phyloP scores from a whole-genome alignment of 2,113 vertebrate species.

The Synchiropus splendidus region DNA sequence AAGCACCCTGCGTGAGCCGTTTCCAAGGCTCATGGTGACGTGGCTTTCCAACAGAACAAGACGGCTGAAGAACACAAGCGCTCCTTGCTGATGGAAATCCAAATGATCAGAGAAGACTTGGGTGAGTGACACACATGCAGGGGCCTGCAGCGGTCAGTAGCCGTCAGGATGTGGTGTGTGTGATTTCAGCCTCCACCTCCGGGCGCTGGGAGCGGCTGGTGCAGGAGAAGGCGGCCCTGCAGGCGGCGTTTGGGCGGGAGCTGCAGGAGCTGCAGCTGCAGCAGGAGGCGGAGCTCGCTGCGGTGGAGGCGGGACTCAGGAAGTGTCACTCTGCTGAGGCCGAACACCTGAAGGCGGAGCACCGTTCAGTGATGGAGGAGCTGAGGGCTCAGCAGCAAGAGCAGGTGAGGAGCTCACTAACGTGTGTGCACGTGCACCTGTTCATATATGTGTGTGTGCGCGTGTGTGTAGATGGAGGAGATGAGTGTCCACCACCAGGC shows the following conservation, averaged over 20 bases:
- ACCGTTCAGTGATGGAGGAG: constrained; percentile 79
- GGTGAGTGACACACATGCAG: constrained; percentile 80
- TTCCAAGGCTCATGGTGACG: constrained; percentile 52
- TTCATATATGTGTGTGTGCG: constrained; percentile 10
- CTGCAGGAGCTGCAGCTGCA: constrained; percentile 70
- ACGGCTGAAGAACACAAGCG: constrained; percentile 75
- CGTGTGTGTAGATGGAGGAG: constrained; percentile 75
- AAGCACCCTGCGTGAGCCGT: too few relatives aligned
- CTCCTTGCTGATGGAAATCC: constrained; percentile 74
- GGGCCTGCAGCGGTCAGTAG: not conserved
- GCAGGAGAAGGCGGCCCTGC: constrained; percentile 80
- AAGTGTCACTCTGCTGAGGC: constrained; percentile 65
- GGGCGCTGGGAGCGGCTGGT: constrained; percentile 74
- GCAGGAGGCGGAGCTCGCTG: constrained; percentile 77
- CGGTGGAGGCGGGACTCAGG: constrained; percentile 72
- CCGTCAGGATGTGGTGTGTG: not conserved
- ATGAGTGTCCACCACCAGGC: constrained; percentile 75
- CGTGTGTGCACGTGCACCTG: not conserved
- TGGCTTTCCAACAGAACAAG: constrained; percentile 70
- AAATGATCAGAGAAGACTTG: constrained; percentile 82
- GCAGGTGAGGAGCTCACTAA: constrained; percentile 48
- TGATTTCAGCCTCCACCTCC: constrained; percentile 63
- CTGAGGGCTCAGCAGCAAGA: constrained; percentile 67
- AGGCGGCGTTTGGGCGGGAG: constrained; percentile 75
- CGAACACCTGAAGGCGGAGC: constrained; percentile 72